Conservation (phyloP, 2,113 vertebrate genomes). For the Gnathonemus echidnorhynchus region DNA sequence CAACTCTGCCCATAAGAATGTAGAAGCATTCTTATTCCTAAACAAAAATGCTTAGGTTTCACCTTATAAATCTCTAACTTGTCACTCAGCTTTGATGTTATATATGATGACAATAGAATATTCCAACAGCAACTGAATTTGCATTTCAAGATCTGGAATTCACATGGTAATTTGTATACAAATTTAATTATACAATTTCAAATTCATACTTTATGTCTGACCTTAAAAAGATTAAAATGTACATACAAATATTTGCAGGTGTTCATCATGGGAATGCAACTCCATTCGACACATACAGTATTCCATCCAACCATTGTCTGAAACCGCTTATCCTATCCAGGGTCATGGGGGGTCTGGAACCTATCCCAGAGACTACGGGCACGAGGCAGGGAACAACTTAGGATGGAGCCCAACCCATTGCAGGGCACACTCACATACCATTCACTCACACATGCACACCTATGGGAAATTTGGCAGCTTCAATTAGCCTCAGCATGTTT, state of each 20-base stretch:
- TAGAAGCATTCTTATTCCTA: not conserved
- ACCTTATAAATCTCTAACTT: not conserved
- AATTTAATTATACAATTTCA: not conserved
- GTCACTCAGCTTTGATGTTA: not conserved
- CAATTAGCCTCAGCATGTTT: too few species aligned
- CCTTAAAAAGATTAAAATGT: not conserved
- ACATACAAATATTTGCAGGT: not conserved
- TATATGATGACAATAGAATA: not conserved
- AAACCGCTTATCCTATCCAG: too few species aligned
- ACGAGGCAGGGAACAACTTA: too few species aligned
- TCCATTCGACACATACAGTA: not conserved
- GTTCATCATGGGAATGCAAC: not conserved
- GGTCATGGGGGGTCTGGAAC: too few species aligned
- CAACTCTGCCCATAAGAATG: not conserved
- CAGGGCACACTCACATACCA: too few species aligned
- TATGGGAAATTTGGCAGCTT: too few species aligned
- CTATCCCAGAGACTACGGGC: too few species aligned
- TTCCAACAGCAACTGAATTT: not conserved
- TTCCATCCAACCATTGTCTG: not conserved
- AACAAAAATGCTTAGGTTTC: not conserved
- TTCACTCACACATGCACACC: too few species aligned
- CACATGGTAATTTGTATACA: not conserved
- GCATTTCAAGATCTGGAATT: not conserved
- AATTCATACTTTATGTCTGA: not conserved
- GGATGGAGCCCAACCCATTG: too few species aligned